Conservation (phyloP, 2,888 invertebrate species). For the Cylloceria caligata region DNA sequence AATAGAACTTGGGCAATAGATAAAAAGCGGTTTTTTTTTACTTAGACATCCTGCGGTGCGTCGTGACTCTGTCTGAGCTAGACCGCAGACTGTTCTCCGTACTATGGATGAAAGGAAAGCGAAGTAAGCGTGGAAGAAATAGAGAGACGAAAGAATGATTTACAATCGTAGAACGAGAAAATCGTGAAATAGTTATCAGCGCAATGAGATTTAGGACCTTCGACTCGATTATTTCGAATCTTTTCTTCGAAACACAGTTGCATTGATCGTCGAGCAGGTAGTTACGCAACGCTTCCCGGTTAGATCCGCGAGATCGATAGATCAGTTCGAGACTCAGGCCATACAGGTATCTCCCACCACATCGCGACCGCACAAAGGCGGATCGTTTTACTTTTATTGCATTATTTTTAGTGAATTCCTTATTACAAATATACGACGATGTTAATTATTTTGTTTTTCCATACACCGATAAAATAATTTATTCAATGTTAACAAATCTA, state of each 20-base stretch:
- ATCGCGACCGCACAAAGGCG: conserved; percentile 16
- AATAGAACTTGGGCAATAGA: conserved; percentile 43
- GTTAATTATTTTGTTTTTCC: no score
- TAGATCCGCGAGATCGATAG: conserved; percentile 56
- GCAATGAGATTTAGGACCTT: conserved; percentile 41
- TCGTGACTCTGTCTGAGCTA: conserved; percentile 1
- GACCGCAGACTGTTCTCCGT: not conserved
- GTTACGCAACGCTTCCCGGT: conserved; percentile 58
- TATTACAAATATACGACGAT: no score
- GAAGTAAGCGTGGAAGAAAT: not conserved
- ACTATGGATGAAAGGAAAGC: not conserved
- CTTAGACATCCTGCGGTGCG: not conserved
- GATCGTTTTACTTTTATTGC: conserved; percentile 3
- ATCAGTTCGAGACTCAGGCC: conserved; percentile 38
- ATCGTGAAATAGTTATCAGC: conserved; percentile 50
- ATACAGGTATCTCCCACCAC: conserved; percentile 16
- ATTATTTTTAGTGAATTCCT: not conserved
- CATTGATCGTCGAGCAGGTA: conserved; percentile 60
- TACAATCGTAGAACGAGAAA: conserved; percentile 46
- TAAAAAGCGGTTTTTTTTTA: conserved; percentile 21
- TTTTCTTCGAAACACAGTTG: conserved; percentile 60
- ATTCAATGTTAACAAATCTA: no score
- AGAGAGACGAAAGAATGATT: conserved; percentile 32
- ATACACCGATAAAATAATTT: no score
- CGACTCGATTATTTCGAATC: conserved; percentile 58